Conservation (phyloP, 2,888 invertebrate genomes). For the Ormyrus rosae region DNA sequence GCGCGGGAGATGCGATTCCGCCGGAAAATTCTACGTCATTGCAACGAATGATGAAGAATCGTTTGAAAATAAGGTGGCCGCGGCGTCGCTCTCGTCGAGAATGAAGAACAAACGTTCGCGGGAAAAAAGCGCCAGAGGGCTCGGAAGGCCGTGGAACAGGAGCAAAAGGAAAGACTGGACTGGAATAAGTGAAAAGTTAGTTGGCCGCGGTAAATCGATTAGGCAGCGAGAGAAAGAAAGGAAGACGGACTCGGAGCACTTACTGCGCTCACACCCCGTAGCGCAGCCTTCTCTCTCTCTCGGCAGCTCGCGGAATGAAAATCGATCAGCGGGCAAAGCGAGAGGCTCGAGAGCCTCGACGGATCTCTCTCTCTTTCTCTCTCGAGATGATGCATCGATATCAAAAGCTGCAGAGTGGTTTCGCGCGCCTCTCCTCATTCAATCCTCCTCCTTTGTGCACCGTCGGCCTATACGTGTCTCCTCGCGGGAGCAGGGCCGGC, state of each 20-base stretch:
- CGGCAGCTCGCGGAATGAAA: conserved; percentile 73
- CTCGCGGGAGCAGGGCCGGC: conserved; percentile 39
- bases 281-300: conserved; percentile 23
- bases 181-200: conserved; percentile 49
- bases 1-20: too few species aligned
- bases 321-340: conserved; percentile 70
- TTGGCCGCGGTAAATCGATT: conserved; percentile 51
- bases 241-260: conserved; percentile 18
- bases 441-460: conserved; percentile 51
- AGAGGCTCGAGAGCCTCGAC: conserved; percentile 62
- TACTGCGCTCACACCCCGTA: conserved; percentile 61
- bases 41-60: too few species aligned
- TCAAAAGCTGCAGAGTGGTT: conserved; percentile 73
- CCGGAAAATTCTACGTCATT: too few species aligned
- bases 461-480: conserved; percentile 35
- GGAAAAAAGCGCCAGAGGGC: neutral
- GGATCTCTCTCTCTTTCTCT: too few species aligned
- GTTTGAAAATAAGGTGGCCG: too few species aligned
- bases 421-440: conserved; percentile 60
- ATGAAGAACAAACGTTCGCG: too few species aligned
- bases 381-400: conserved; percentile 75
- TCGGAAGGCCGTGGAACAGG: neutral
- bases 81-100: too few species aligned
- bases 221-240: conserved; percentile 23
- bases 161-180: neutral